Evolutionary conservation across 2,113 vertebrate genomes (phyloP).

Genomic region (Furnarius figulus): DNA sequence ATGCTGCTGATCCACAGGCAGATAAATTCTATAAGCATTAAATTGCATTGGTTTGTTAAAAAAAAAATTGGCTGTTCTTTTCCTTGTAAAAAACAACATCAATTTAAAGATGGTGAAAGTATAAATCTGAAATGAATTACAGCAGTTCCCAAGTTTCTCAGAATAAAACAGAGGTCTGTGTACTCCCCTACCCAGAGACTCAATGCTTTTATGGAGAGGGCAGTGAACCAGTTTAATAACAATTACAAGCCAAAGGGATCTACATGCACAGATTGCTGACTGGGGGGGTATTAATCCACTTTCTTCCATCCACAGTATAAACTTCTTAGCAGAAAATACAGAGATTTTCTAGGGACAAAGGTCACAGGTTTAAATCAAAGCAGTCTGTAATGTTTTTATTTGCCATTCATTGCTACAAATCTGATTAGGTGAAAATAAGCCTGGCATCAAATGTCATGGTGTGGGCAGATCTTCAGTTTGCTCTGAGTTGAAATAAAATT

Average conservation of each 20-base stretch:
- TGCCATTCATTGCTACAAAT: neutral
- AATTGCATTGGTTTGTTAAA: conserved; percentile 56
- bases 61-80: conserved; percentile 41
- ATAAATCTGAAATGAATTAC: conserved; percentile 53
- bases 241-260: neutral
- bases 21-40: conserved; percentile 70
- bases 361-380: conserved; percentile 13
- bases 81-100: conserved; percentile 51
- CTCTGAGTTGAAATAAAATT: neutral
- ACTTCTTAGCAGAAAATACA: neutral
- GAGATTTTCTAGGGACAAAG: neutral
- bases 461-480: neutral
- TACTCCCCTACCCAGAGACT: neutral
- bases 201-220: neutral
- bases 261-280: neutral
- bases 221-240: conserved; percentile 27
- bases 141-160: conserved; percentile 25
- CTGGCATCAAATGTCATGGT: neutral
- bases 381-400: neutral
- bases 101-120: conserved; percentile 42
- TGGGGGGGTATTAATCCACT: neutral
- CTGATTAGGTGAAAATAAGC: conserved; percentile 4
- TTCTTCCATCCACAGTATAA: neutral
- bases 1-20: conserved; percentile 58
- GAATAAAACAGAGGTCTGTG: conserved; percentile 34